Evolutionary conservation across 1,140 invertebrate genomes (phyloP), one percentile per base, ranked within the genome.

Genomic region (Calephelis nemesis): DNA sequence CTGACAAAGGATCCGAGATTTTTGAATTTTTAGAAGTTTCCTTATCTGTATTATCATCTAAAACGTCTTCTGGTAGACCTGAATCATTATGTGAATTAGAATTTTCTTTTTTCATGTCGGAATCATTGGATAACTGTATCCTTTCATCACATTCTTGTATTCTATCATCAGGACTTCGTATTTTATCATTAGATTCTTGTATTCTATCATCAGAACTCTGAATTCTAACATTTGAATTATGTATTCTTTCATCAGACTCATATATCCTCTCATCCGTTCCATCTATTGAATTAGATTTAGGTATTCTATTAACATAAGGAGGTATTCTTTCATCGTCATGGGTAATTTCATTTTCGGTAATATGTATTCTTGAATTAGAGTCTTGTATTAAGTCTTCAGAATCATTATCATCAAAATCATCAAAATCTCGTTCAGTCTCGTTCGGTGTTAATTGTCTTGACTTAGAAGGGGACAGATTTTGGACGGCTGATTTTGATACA

Each of bases 401-500:
- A 39, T 76, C 71, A 12, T 74, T 72, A 48, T 79, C 76, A 9
- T 84, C 78, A 1, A 79, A 64, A 30, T 85, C 80, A 6, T 83
- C 81, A 7, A 83, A 65, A 50, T 85, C 81, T 7, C 71, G 47
- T 9, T 86, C 84, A 0, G 82, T 83, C 12, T 81, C 79, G 0
- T 76, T 83, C 0, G 84, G 82, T 2, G 83, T 80, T 6, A 73
- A 77, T 67, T 2, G 77, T 58, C 12, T 74, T 62, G 47, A 83
- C 65, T 80, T 83, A 0, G 84, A 81, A 0, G 87, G 84, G 0
- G 85, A 85, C 0, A 88, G 70, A 12, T 89, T 88, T 40, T 85
- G 87, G 1, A 90, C 82, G 9, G 85, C 86, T 0, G 72, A 81
- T 72, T 84, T 87, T 6, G 88, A 88, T 11, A 89, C 88, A 0